Evolutionary conservation across 2,888 invertebrate species (phyloP).

Genomic region (Cantharis flavilabris): DNA sequence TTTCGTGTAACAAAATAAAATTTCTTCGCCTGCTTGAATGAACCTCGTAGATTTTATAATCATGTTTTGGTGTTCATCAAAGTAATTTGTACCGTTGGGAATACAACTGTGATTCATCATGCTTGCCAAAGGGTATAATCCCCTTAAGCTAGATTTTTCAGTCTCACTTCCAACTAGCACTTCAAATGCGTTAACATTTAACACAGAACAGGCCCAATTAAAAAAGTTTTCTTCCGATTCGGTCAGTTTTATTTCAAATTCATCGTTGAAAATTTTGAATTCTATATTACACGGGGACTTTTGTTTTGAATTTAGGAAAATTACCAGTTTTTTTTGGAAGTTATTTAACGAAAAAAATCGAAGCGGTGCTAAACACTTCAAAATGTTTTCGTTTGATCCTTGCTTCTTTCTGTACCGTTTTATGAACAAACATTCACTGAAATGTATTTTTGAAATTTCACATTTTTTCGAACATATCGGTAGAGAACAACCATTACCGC

Average conservation of each 20-base stretch:
- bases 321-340: constrained; percentile 59
- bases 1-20: constrained; percentile 69
- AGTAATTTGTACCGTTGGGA: constrained; percentile 69
- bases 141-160: constrained; percentile 52
- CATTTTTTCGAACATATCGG: constrained; percentile 71
- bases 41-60: constrained; percentile 63
- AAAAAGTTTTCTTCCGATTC: constrained; percentile 63
- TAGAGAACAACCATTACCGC: constrained; percentile 68
- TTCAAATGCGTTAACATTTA: constrained; percentile 74
- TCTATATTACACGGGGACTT: constrained; percentile 47
- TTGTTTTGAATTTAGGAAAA: constrained; percentile 59
- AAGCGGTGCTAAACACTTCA: constrained; percentile 56
- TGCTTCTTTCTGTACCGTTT: constrained; percentile 59
- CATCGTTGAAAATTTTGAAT: constrained; percentile 55
- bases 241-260: constrained; percentile 61
- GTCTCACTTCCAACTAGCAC: constrained; percentile 52
- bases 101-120: constrained; percentile 72
- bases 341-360: constrained; percentile 54
- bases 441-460: constrained; percentile 62
- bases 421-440: constrained; percentile 68
- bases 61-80: constrained; percentile 63
- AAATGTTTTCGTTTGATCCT: constrained; percentile 52
- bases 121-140: constrained; percentile 68
- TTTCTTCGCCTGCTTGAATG: constrained; percentile 65
- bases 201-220: constrained; percentile 62